Conservation (phyloP, 2,888 invertebrate genomes). For the Amphipoea lucens region DNA sequence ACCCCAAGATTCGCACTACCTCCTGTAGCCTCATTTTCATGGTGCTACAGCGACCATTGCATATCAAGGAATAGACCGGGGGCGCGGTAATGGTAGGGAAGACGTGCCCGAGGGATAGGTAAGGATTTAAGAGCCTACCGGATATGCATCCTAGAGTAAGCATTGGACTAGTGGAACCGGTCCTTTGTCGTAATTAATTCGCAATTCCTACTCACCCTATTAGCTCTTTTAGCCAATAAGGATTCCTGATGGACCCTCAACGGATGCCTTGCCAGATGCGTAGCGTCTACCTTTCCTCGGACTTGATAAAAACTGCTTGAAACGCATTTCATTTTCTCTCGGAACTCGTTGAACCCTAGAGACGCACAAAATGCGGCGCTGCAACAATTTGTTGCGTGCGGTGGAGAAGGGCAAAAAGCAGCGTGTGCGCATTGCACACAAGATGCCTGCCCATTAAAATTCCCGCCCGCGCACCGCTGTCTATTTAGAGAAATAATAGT, state of each 20-base stretch:
- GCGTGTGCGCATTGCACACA: conserved; percentile 76
- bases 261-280: conserved; percentile 59
- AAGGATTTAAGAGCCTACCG: too few species aligned
- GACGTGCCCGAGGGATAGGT: too few species aligned
- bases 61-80: too few species aligned
- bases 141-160: too few species aligned
- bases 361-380: conserved; percentile 75
- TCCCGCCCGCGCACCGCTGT: conserved; percentile 83
- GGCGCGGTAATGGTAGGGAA: too few species aligned
- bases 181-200: conserved; percentile 15
- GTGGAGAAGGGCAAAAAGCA: conserved; percentile 73
- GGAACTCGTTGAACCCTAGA: conserved; percentile 71
- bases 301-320: conserved; percentile 48
- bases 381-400: conserved; percentile 74
- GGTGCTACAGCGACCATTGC: too few species aligned
- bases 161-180: too few species aligned
- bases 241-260: conserved; percentile 41
- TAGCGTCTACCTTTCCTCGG: conserved; percentile 47
- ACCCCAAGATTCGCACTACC: too few species aligned
- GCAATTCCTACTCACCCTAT: conserved; percentile 12
- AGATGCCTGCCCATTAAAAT: conserved; percentile 85
- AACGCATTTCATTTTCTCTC: conserved; percentile 68
- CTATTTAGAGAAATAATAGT: conserved; percentile 87
- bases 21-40: too few species aligned
- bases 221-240: conserved; percentile 53